A percentile compares a stretch with the other conserved stretches of the same genome.
Conservation (phyloP, 2,797 vertebrate species). For the Holocentrus rufus region DNA sequence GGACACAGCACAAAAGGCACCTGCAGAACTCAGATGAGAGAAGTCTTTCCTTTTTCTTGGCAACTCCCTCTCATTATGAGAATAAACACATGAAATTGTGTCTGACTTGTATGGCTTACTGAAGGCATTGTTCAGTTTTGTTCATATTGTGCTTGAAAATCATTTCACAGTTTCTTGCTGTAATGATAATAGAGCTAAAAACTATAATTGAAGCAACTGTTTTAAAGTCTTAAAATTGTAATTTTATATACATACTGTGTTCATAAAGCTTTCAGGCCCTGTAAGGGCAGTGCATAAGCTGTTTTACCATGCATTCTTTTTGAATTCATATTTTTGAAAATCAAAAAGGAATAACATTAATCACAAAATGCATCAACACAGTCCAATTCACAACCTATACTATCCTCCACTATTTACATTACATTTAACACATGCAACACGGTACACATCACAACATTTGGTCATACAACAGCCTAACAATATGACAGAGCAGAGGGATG, state of each 20-base stretch:
- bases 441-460: too few relatives aligned
- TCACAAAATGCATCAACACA: too few relatives aligned
- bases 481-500: too few relatives aligned
- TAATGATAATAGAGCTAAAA: neutral
- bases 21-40: slow-evolving; percentile 62
- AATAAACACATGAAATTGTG: neutral
- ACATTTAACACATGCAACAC: too few relatives aligned
- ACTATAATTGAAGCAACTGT: neutral
- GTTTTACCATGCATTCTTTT: neutral
- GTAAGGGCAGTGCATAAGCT: neutral
- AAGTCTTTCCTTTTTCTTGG: slow-evolving; percentile 36
- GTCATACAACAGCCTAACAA: too few relatives aligned
- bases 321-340: too few relatives aligned
- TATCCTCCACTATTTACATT: too few relatives aligned
- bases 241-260: neutral
- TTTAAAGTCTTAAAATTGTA: neutral
- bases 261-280: neutral
- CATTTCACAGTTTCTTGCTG: neutral
- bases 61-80: slow-evolving; percentile 3
- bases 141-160: neutral
- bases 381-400: too few relatives aligned
- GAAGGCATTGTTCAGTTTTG: neutral
- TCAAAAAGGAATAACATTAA: too few relatives aligned
- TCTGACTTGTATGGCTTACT: neutral
- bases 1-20: slow-evolving; percentile 64